Evolutionary conservation across 2,797 vertebrate species (phyloP).

Genomic region (Valencia hispanica): DNA sequence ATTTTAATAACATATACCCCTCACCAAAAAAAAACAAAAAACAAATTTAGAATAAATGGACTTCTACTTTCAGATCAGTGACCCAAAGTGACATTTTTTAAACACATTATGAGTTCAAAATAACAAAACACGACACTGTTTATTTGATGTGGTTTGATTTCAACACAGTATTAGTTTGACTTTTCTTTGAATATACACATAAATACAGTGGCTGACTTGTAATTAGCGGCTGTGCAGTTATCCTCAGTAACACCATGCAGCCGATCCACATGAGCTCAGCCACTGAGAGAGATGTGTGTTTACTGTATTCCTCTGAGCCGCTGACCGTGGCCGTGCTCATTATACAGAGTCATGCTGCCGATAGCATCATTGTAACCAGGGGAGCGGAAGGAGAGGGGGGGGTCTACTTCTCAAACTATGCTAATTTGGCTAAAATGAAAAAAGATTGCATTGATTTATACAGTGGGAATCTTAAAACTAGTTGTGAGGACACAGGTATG

Average conservation of each 20-base stretch:
- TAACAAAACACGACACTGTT: constrained; percentile 29
- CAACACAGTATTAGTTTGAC: constrained; percentile 28
- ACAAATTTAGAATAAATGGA: constrained; percentile 24
- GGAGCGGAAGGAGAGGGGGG: constrained; percentile 17
- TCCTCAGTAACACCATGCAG: constrained; percentile 38
- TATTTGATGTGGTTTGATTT: constrained; percentile 24
- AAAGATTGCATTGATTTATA: constrained; percentile 52
- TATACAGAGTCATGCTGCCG: constrained; percentile 63
- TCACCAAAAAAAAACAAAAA: background rate
- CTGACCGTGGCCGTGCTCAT: constrained; percentile 57
- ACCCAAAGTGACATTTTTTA: constrained; percentile 23
- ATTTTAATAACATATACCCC: background rate
- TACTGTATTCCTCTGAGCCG: constrained; percentile 50
- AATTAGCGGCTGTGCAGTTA: constrained; percentile 51
- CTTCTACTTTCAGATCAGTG: constrained; percentile 21
- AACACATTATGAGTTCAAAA: background rate
- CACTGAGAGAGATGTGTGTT: constrained; percentile 49
- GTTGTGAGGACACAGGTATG: constrained; percentile 41
- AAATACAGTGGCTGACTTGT: constrained; percentile 43
- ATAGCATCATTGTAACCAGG: constrained; percentile 49
- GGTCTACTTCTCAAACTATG: constrained; percentile 12
- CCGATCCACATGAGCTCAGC: constrained; percentile 37
- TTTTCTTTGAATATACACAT: constrained; percentile 42
- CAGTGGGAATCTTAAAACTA: constrained; percentile 44
- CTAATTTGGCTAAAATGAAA: constrained; percentile 48